Conservation (phyloP, 2,888 invertebrate species). For the Volucella inanis region DNA sequence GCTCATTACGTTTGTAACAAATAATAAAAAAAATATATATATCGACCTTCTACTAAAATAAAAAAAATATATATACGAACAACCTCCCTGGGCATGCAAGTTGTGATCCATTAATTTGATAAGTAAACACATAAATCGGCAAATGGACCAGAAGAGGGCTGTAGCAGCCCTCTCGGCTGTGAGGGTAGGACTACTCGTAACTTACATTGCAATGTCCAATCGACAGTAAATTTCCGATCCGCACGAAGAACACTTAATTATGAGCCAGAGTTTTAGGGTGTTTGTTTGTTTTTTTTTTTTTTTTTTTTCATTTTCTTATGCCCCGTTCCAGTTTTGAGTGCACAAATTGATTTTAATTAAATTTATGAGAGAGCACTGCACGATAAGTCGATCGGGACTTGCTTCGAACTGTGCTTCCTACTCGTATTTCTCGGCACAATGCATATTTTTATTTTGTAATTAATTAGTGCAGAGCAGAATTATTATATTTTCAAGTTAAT, state of each 20-base stretch:
- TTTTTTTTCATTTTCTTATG: slow-evolving; percentile 7
- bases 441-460: slow-evolving; percentile 17
- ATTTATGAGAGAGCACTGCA: slow-evolving; percentile 62
- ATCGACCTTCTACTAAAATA: slow-evolving; percentile 6
- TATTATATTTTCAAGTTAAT: too few species aligned
- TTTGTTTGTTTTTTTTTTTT: too few species aligned
- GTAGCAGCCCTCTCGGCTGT: neutral
- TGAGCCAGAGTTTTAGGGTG: slow-evolving; percentile 27
- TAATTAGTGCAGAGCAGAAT: slow-evolving; percentile 14
- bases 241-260: slow-evolving; percentile 54
- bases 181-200: slow-evolving; percentile 6
- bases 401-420: slow-evolving; percentile 1
- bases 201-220: slow-evolving; percentile 44
- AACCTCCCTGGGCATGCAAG: slow-evolving; percentile 22
- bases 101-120: slow-evolving; percentile 65
- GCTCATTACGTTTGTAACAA: slow-evolving; percentile 11
- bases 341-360: slow-evolving; percentile 73
- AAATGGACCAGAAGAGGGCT: slow-evolving; percentile 22
- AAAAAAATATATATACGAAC: neutral
- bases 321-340: slow-evolving; percentile 30
- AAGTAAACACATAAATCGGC: slow-evolving; percentile 65
- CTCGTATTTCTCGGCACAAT: slow-evolving; percentile 16
- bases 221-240: slow-evolving; percentile 52
- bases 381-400: slow-evolving; percentile 34
- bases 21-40: neutral